Evolutionary conservation across 2,888 invertebrate species (phyloP).

Genomic region (Sphaerophoria rueppellii): DNA sequence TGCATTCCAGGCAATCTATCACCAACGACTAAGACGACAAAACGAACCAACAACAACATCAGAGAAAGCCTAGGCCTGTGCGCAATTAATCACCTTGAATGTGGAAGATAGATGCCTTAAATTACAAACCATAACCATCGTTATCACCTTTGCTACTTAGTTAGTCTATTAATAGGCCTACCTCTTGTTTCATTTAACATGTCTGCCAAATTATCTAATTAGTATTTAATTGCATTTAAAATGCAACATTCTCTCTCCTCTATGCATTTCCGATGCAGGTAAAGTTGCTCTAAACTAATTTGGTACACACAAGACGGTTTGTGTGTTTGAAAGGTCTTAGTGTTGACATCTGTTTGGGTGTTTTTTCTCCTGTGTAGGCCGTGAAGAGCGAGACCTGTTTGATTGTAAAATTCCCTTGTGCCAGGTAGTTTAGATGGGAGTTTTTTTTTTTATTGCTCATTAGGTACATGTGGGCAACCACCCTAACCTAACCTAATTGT

Average conservation of each 20-base stretch:
- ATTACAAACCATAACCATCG: constrained; percentile 2
- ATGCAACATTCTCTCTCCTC: neutral
- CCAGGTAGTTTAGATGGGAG: constrained; percentile 34
- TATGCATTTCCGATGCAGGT: constrained; percentile 10
- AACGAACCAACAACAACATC: constrained; percentile 1
- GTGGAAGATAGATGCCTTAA: neutral
- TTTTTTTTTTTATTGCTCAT: constrained; percentile 30
- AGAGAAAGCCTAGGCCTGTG: constrained; percentile 14
- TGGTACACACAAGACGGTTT: neutral
- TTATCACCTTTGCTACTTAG: neutral
- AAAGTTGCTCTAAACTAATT: neutral
- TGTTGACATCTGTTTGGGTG: constrained; percentile 15
- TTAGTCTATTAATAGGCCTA: constrained; percentile 8
- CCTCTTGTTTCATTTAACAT: constrained; percentile 9
- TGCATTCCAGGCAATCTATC: constrained; percentile 5
- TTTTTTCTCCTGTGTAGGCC: constrained; percentile 31
- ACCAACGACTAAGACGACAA: no score
- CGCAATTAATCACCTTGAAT: constrained; percentile 15
- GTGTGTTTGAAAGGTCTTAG: neutral
- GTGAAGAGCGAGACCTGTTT: constrained; percentile 45
- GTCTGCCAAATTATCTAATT: constrained; percentile 55
- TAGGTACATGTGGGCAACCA: constrained; percentile 37
- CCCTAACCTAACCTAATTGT: constrained; percentile 17
- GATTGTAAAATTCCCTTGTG: constrained; percentile 55
- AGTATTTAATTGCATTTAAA: constrained; percentile 62